Conservation (phyloP, 1,140 invertebrate genomes). For the Belonocnema kinseyi region DNA sequence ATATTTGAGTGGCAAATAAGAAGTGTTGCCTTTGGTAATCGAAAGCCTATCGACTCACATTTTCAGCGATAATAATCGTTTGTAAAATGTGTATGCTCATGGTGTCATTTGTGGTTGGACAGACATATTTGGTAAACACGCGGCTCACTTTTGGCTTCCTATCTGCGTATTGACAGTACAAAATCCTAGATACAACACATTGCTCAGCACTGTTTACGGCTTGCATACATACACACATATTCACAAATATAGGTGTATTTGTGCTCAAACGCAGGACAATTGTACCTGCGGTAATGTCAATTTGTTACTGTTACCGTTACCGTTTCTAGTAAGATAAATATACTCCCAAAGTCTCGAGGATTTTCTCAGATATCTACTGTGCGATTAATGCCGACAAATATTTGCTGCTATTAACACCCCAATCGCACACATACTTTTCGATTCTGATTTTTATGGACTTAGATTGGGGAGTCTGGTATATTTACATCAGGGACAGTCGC, state of each 20-base stretch:
- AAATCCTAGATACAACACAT: conserved; percentile 30
- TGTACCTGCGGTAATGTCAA: conserved; percentile 47
- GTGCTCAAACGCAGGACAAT: conserved; percentile 17
- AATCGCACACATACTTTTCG: background rate
- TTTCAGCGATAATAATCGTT: conserved; percentile 26
- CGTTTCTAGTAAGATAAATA: conserved; percentile 50
- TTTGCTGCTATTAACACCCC: conserved; percentile 51
- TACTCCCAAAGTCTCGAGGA: conserved; percentile 50
- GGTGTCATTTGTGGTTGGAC: conserved; percentile 20
- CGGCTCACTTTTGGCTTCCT: conserved; percentile 26
- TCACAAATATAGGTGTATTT: background rate
- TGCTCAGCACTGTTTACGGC: conserved; percentile 20
- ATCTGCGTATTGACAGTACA: conserved; percentile 27
- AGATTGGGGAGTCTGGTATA: background rate
- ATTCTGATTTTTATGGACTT: background rate
- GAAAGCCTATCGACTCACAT: conserved; percentile 28
- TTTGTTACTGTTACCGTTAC: conserved; percentile 58
- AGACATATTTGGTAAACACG: conserved; percentile 22
- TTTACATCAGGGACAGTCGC: background rate
- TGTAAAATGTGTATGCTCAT: background rate
- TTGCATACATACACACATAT: background rate
- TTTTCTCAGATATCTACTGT: conserved; percentile 37
- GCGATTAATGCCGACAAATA: conserved; percentile 55
- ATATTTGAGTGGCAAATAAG: conserved; percentile 27
- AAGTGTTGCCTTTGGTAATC: conserved; percentile 30